Base-by-base conservation (phyloP, 2,888 invertebrate genomes). In the Callyntrura guangdongensis region DNA sequence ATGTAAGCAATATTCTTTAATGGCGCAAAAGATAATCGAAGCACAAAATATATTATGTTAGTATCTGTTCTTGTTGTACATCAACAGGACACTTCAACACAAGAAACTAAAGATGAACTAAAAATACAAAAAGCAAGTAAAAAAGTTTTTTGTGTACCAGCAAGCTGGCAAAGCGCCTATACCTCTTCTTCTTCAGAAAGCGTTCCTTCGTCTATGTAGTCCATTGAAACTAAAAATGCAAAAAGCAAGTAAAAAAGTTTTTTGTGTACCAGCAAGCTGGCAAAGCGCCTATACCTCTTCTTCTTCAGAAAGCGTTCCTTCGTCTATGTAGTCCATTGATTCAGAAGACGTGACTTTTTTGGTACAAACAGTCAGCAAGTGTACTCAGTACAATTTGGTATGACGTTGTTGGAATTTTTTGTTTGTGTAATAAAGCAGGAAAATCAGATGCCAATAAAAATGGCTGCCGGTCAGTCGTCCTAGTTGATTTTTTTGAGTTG, bases 141-240 rank as follows among this genome's bases (percentile, higher is more conserved):
- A 25, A 53, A 59, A 1, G 9, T 9, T 25, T 77, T 61, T 79
- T 56, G 20, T 77, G 4, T 49, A n/a, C n/a, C n/a, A n/a, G n/a
- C 20, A 17, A 14, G 27, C 36, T 36, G 36, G 36, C 36, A 36
- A 69, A 67, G 36, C 45, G 12, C 5, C 25, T 81, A 27, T 82
- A 90, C 90, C 90, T 90, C 90, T 72, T 90, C 90, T 67, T 90
- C 90, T 72, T 90, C 90, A 36, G 90, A 90, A 8, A 90, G 86
- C 36, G 81, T 59, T 14, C 86, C 86, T 86, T 90, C 90, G 4
- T 90, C 90, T 20, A 90, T 17, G 90, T 90, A 90, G 79, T 90
- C 90, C 90, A 90, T 90, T 85, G 85, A 79, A 59, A 59, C 6
- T 17, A 59, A 14, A 59, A 59, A 20, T 59, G n/a, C n/a, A 59